Evolutionary conservation across 1,140 invertebrate genomes (phyloP), one percentile per base, ranked within the genome.

Genomic region (Atta texana): DNA sequence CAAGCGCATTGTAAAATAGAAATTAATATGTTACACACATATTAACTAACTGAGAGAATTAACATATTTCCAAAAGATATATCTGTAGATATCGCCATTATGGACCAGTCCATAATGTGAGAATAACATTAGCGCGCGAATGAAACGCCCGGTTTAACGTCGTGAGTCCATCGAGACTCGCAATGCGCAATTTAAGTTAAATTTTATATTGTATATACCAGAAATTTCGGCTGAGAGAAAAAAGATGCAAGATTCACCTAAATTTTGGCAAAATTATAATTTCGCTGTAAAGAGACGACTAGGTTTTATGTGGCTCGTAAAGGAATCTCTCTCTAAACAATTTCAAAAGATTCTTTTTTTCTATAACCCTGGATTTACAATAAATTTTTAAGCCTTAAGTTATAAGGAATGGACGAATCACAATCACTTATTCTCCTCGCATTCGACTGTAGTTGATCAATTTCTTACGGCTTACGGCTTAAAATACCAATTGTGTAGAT

Each of bases 61-160:
- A 92, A 77, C 88, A 90, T 89, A 76, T 90, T 31, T 88, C 57
- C 88, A 93, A 93, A 93, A 85, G 24, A 72, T 68, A 68, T 49
- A 68, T 44, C 64, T 68, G 64, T 44, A 31, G 2, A 8, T 66
- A 28, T 64, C 63, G 64, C 57, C 31, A n/a, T 84, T 88, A 90
- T 77, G 87, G 89, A 93, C 91, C 92, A 87, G 92, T 92, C 92
- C 77, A 93, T 80, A 91, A 89, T 64, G 14, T 59, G 34, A 64
- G 63, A 51, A 90, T 84, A 71, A 82, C 39, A 53, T 74, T 59
- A 53, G 81, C 82, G 34, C 49, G 49, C 77, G 57, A 81, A 57
- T 86, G 24, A 77, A 86, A 81, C 69, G 68, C 28, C 69, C 49
- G 16, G 21, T 53, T 81, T 76, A 75, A 81, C 68, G 34, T 63